Evolutionary conservation across 2,113 vertebrate genomes (phyloP), one percentile per base, ranked within the genome.

Genomic region (Pterocles orientalis): DNA sequence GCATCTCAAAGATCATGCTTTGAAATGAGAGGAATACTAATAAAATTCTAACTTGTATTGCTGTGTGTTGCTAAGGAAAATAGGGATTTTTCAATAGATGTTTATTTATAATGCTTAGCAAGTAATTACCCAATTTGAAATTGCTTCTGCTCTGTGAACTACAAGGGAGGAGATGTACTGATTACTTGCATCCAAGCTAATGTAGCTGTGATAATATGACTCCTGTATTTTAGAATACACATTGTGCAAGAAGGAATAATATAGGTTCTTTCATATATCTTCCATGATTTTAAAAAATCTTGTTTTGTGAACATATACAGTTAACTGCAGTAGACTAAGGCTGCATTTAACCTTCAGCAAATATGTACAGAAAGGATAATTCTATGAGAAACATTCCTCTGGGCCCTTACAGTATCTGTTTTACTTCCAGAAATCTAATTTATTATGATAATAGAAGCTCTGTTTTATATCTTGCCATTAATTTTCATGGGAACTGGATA

Each of bases 401-500:
- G 66, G 92, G 66, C 69, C 88, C 66, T 90, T 85, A 13, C 9
- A 8, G 53, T 72, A 70, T 83, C 60, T 58, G 43, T 62, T 94
- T 84, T 82, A 5, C 4, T 86, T 81, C 68, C 70, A 86, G 57
- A 71, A 82, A 89, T 82, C n/a, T 91, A 95, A 91, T 94, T 95
- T 91, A 79, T 82, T 91, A 45, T 21, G 58, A 16, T 82, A 91
- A 76, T 60, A 91, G 48, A 19, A 66, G 47, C 48, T 92, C 89
- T 94, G 86, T 15, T 92, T 91, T 89, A 45, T 82, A 79, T 95
- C 76, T n/a, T 72, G 86, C 53, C 7, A 3, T 87, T 91, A 91
- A 95, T 95, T 95, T 95, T 82, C 19, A 24, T 92, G 96, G 73
- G 89, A 96, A 92, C 81, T 65, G 77, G 45, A 7, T 56, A 89